Base-by-base conservation (phyloP, 2,888 invertebrate species). In the Epinotia ramella region DNA sequence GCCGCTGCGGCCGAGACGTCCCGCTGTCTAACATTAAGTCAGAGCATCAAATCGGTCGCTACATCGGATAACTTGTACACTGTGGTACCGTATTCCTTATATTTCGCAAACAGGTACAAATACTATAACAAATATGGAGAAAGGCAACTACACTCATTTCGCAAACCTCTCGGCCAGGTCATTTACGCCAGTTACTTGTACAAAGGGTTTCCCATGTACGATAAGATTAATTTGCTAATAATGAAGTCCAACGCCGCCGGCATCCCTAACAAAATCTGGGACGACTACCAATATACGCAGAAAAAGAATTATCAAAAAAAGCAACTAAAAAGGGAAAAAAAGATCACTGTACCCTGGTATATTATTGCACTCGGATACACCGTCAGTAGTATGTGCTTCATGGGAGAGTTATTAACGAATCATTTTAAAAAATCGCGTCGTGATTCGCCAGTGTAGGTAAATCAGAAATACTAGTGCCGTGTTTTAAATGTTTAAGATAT, bases 41-140 rank as follows among this genome's bases (percentile, higher is more conserved):
- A 81, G 0, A 89, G 88, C 59, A 80, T 91, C 0, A 71, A 78
- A 13, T 81, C 81, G 0, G 88, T 91, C 0, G 82, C 85, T n/a
- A 76, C 81, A 20, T 81, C 83, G 0, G 20, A 82, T 0, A 77
- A 84, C 24, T 68, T 81, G 16, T 92, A 80, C 46, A 87, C 90
- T 0, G 64, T 89, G 2, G 68, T 81, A 1, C 71, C 87, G 2
- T 77, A 83, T 53, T 82, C 81, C 0, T 40, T 87, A 2, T 92
- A 85, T 57, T 63, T 74, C 4, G 88, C 84, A 69, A 77, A 88
- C 40, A 80, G 81, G 66, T 78, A 83, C 2, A 68, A 79, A 1
- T 89, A 84, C 73, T 82, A 80, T 56, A 83, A 89, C 76, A 76
- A 81, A 56, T 82, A 76, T 53, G 88, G 89, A 0, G 71, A 80